Evolutionary conservation across 1,140 invertebrate genomes (phyloP).

Genomic region (Bacillus rossius): DNA sequence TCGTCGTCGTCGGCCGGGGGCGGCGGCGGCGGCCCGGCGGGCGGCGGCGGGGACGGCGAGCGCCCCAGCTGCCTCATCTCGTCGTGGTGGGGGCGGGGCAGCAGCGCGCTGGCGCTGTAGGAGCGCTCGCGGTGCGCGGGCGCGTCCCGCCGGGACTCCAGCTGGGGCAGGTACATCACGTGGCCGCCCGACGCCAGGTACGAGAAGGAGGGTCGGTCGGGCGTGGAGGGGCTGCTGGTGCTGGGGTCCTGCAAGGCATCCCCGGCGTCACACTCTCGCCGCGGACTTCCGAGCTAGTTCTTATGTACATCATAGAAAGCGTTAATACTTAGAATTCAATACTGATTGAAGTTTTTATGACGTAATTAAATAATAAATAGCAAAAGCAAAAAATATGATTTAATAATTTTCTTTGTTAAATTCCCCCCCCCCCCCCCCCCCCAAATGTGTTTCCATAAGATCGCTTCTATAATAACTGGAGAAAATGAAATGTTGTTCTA

Average conservation of each 20-base stretch:
- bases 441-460: too few species aligned
- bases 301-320: too few species aligned
- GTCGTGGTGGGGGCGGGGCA: constrained; percentile 4
- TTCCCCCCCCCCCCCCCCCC: too few species aligned
- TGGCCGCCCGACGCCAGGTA: constrained; percentile 53
- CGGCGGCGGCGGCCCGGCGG: neutral
- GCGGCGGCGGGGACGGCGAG: constrained; percentile 18
- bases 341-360: too few species aligned
- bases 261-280: too few species aligned
- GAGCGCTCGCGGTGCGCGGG: neutral
- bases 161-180: constrained; percentile 74
- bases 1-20: neutral
- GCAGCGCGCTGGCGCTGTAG: constrained; percentile 7
- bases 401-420: too few species aligned
- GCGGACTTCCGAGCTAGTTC: too few species aligned
- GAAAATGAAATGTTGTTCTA: too few species aligned
- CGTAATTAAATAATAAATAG: too few species aligned
- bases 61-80: constrained; percentile 32
- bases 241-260: constrained; percentile 18
- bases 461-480: too few species aligned
- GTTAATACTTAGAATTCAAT: too few species aligned
- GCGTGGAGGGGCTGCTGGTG: constrained; percentile 21
- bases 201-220: constrained; percentile 15
- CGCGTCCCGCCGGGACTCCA: constrained; percentile 35
- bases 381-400: too few species aligned